A percentile compares a stretch with the other conserved stretches of the same genome.
These are phyloP conservation scores for Habropoda laboriosa DNA, from an alignment of 1,140 invertebrate genomes.

Conservation along the genomic window DNA sequence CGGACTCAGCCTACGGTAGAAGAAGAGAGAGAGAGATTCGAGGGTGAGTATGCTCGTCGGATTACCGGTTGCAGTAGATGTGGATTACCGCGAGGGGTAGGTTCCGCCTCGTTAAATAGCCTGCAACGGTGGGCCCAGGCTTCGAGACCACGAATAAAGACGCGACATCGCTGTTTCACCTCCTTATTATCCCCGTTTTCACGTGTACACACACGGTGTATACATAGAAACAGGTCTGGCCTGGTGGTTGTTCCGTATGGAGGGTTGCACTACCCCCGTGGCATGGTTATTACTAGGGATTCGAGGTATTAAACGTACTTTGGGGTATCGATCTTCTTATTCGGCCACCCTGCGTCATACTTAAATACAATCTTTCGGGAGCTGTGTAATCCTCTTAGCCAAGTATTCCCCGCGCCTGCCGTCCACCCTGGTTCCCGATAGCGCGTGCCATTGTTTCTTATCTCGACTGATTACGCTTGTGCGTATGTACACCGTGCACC, in stretches of 20 bases:
- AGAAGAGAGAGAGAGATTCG: slow-evolving; percentile 10
- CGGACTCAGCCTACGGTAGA: too few species aligned
- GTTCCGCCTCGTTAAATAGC: slow-evolving; percentile 75
- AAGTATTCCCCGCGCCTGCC: slow-evolving; percentile 48
- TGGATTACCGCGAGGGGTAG: slow-evolving; percentile 67
- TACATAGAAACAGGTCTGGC: neutral
- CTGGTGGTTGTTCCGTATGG: neutral
- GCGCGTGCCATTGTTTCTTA: slow-evolving; percentile 53
- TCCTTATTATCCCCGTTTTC: slow-evolving; percentile 63
- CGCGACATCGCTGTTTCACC: slow-evolving; percentile 58
- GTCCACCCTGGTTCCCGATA: slow-evolving; percentile 23
- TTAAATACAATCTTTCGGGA: slow-evolving; percentile 64
- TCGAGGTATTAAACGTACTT: slow-evolving; percentile 56
- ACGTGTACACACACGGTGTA: too few species aligned
- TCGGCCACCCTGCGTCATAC: slow-evolving; percentile 51
- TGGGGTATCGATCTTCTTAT: slow-evolving; percentile 65
- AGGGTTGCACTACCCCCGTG: slow-evolving; percentile 16
- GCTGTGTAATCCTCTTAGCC: slow-evolving; percentile 61
- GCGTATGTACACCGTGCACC: too few species aligned
- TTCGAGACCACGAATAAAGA: slow-evolving; percentile 67
- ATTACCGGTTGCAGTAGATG: slow-evolving; percentile 67
- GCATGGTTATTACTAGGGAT: slow-evolving; percentile 66
- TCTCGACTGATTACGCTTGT: slow-evolving; percentile 48
- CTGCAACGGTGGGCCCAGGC: slow-evolving; percentile 52
- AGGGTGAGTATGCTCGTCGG: slow-evolving; percentile 59